Evolutionary conservation across 2,888 invertebrate genomes (phyloP), one percentile per base, ranked within the genome.

Genomic region (Fragum fragum): DNA sequence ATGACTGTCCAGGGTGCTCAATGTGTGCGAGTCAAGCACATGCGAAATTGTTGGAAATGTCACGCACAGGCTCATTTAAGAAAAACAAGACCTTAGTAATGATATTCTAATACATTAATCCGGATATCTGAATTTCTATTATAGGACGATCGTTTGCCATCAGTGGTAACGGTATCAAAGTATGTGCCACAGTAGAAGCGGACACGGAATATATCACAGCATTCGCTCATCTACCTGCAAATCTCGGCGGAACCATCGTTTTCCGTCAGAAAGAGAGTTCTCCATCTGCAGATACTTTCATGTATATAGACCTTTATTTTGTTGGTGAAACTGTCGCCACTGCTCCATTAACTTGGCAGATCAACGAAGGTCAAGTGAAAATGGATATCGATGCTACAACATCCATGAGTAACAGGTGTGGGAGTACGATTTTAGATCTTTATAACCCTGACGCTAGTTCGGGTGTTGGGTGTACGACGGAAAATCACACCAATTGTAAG

Each of bases 141-240:
- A n/a, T n/a, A 90, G 90, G 90, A 36, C 83, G 87, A 29, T 81
- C 89, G 0, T 52, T 90, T n/a, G 52, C 87, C 11, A 47, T 89
- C 9, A 76, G 82, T 11, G 32, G 32, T 36, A 26, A 61, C 11
- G 52, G 47, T 1, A 57, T 36, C n/a, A 47, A 59, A 57, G 83
- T 85, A 5, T 91, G 91, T 79, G 89, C 90, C 5, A 88, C 90
- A 1, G 83, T 91, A 0, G 86, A 88, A 68, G 75, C 84, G 1
- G 78, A 76, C 26, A 77, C 73, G 2, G 76, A 80, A n/a, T 81
- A 87, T 47, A 79, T 83, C 3, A 91, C 91, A 32, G 90, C 87
- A 9, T 77, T 81, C 32, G 90, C 89, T 1, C 68, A 82, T 16
- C 66, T 91, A 11, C 87, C 85, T 9, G 76, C 83, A 9, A 72